phyloP scores from a whole-genome alignment of 2,888 invertebrate genomes.

The Periphyllus acericola region DNA sequence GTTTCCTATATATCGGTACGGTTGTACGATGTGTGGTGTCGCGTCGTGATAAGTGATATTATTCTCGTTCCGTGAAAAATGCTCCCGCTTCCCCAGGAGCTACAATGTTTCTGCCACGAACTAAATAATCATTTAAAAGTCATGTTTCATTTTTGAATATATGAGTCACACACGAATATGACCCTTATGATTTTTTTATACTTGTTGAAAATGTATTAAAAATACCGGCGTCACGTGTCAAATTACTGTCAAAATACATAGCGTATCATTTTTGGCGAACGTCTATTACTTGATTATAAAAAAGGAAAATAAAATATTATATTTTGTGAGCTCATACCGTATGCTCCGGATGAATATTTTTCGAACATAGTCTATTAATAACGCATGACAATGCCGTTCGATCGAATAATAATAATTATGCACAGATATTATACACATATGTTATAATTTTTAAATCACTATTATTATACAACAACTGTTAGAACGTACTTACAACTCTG shows the following conservation, averaged over 20 bases:
- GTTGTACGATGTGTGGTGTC: neutral
- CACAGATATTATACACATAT: too few relatives aligned
- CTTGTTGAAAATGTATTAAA: slow-evolving; percentile 21
- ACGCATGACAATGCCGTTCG: neutral
- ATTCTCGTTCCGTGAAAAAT: neutral
- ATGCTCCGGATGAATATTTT: neutral
- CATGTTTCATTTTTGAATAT: slow-evolving; percentile 24
- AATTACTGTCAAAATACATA: slow-evolving; percentile 39
- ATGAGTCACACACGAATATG: slow-evolving; percentile 1
- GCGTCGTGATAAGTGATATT: neutral
- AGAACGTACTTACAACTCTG: too few relatives aligned
- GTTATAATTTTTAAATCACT: too few relatives aligned
- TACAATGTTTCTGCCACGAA: neutral
- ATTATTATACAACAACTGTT: too few relatives aligned
- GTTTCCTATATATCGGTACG: neutral
- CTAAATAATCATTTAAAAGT: neutral
- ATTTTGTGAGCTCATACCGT: neutral
- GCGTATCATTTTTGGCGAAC: slow-evolving; percentile 1
- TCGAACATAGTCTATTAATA: neutral
- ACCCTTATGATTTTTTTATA: neutral
- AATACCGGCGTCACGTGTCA: slow-evolving; percentile 26
- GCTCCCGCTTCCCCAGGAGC: neutral
- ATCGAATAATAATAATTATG: neutral
- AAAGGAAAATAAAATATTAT: slow-evolving; percentile 7
- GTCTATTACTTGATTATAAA: slow-evolving; percentile 39